These are phyloP conservation scores for Xestobium rufovillosum DNA, from an alignment of 2,888 invertebrate species.

Conservation along the genomic window DNA sequence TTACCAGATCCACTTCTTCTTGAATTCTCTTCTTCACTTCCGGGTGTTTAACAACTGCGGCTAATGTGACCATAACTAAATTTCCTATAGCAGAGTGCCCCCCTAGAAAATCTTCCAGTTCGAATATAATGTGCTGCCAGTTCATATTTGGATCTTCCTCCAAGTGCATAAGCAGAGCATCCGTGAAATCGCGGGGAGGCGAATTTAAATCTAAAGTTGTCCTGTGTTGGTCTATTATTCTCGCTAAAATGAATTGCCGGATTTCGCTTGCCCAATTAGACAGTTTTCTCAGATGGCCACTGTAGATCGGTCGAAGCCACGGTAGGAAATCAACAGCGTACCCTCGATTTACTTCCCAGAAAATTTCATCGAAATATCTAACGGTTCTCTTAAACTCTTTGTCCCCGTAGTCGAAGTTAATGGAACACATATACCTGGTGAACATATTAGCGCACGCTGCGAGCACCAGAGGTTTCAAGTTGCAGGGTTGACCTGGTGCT, in stretches of 20 bases:
- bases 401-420: slow-evolving; percentile 64
- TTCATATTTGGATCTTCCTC: slow-evolving; percentile 52
- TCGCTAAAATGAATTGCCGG: slow-evolving; percentile 63
- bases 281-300: slow-evolving; percentile 58
- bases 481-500: slow-evolving; percentile 42
- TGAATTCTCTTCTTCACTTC: slow-evolving; percentile 58
- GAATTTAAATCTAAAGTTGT: slow-evolving; percentile 50
- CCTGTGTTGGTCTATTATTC: slow-evolving; percentile 58
- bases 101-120: slow-evolving; percentile 80
- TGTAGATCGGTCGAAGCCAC: slow-evolving; percentile 68
- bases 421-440: slow-evolving; percentile 78
- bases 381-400: slow-evolving; percentile 60
- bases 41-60: slow-evolving; percentile 60
- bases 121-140: slow-evolving; percentile 71
- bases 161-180: slow-evolving; percentile 65
- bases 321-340: slow-evolving; percentile 83
- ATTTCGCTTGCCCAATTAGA: slow-evolving; percentile 63
- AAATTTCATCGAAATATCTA: slow-evolving; percentile 71
- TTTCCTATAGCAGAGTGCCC: slow-evolving; percentile 86
- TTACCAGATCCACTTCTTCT: slow-evolving; percentile 58
- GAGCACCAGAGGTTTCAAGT: slow-evolving; percentile 65
- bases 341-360: slow-evolving; percentile 87
- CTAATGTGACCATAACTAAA: slow-evolving; percentile 67
- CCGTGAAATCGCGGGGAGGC: slow-evolving; percentile 69
- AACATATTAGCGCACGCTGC: slow-evolving; percentile 79